These are phyloP conservation scores for Taxidea taxus DNA, from an alignment of 2,113 vertebrate species.

Conservation along the genomic window DNA sequence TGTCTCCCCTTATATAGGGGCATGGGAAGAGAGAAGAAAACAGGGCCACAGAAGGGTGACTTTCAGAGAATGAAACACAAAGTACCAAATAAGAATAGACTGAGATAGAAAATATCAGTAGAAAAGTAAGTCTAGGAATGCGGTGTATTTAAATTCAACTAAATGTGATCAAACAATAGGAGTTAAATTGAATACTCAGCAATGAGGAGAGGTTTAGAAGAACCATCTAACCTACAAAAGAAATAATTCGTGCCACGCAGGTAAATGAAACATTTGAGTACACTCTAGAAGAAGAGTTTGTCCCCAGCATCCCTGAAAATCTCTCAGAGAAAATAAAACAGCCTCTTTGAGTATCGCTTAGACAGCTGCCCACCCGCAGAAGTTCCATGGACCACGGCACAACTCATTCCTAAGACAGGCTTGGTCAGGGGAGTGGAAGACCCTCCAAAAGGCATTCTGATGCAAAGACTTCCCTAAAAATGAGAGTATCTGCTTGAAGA, in stretches of 20 bases:
- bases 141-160: neutral
- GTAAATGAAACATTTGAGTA: neutral
- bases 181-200: neutral
- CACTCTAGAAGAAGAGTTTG: neutral
- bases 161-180: neutral
- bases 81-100: conserved; percentile 62
- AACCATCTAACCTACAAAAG: neutral
- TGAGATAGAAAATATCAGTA: neutral
- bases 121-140: neutral
- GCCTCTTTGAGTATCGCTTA: neutral
- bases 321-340: neutral
- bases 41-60: neutral
- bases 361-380: neutral
- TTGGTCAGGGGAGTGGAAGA: neutral
- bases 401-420: neutral
- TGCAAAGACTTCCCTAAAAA: neutral
- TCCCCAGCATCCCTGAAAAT: neutral
- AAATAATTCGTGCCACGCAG: neutral
- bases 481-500: neutral
- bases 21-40: neutral
- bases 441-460: neutral
- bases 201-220: neutral
- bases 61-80: neutral
- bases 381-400: neutral
- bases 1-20: neutral